These are phyloP conservation scores for Panthera tigris DNA, from an alignment of 2,113 vertebrate genomes.

Conservation along the genomic window DNA sequence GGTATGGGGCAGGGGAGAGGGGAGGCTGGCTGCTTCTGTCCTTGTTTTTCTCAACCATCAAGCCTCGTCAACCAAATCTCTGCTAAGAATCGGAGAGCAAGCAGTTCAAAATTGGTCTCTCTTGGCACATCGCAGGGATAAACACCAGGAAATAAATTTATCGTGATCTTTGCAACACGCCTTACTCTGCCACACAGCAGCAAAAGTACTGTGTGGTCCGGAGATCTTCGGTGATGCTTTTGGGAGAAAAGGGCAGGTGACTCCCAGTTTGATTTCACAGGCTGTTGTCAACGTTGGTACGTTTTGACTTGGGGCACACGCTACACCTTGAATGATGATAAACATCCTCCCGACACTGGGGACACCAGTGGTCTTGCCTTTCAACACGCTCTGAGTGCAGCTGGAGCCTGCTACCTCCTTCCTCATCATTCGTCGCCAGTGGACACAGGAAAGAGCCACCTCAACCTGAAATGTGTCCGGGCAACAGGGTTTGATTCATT, in stretches of 20 bases:
- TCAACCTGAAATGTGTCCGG: not conserved
- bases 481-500: no score
- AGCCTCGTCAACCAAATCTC: not conserved
- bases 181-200: not conserved
- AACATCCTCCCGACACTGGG: not conserved
- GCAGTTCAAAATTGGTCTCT: not conserved
- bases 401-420: not conserved
- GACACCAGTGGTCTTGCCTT: not conserved
- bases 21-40: not conserved
- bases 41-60: not conserved
- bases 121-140: not conserved
- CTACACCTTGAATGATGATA: not conserved
- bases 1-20: not conserved
- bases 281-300: not conserved
- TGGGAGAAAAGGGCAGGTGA: not conserved
- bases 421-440: rapidly evolving
- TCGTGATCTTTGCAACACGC: not conserved
- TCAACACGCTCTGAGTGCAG: rapidly evolving
- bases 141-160: slow-evolving; percentile 41
- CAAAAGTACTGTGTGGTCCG: not conserved
- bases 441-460: not conserved
- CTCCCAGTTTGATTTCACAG: not conserved
- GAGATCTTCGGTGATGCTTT: not conserved
- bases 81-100: slow-evolving; percentile 16
- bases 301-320: not conserved